Evolutionary conservation across 2,797 vertebrate species (phyloP), one percentile per base, ranked within the genome.

Genomic region (Takifugu rubripes): DNA sequence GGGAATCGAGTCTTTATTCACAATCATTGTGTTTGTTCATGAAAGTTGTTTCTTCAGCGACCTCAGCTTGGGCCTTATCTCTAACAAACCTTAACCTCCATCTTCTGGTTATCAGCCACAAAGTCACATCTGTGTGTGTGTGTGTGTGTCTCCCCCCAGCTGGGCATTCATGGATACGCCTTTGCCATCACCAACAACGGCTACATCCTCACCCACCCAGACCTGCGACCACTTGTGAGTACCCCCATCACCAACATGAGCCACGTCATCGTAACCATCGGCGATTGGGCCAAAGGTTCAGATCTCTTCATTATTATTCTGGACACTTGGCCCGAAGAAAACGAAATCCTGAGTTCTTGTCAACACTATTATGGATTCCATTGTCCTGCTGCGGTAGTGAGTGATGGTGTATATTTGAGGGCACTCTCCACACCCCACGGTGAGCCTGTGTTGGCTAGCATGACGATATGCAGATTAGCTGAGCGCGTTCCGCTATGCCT

Each of bases 101-200:
- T 21, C 21, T 21, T 21, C 21, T 21, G 21, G 21, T 21, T 21
- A 21, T 21, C 21, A 21, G 21, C 21, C 4, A 4, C 4, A 29
- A 29, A 29, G 7, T 29, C 27, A 29, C 27, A 29, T 29, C 27
- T 2, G 27, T 33, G 33, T 33, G 31, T 10, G 31, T 33, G 31
- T 64, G 8, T 58, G 33, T 68, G 31, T 67, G 24, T 47, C 11
- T 69, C 45, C 17, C 56, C 26, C 49, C 65, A 99, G 97, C 86
- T 99, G 86, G 97, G 97, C 68, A 98, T 98, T 88, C 96, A 99
- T 1, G 97, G 97, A 67, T 99, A 99, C 49, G 94, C 96, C 67
- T 99, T 99, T 84, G 97, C 97, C 80, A 98, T 99, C 87, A 99
- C 97, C 62, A 99, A 99, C 91, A 99, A 99, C 25, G 97, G 97